Evolutionary conservation across 2,888 invertebrate species (phyloP).

Genomic region (Pelosia muscerda): DNA sequence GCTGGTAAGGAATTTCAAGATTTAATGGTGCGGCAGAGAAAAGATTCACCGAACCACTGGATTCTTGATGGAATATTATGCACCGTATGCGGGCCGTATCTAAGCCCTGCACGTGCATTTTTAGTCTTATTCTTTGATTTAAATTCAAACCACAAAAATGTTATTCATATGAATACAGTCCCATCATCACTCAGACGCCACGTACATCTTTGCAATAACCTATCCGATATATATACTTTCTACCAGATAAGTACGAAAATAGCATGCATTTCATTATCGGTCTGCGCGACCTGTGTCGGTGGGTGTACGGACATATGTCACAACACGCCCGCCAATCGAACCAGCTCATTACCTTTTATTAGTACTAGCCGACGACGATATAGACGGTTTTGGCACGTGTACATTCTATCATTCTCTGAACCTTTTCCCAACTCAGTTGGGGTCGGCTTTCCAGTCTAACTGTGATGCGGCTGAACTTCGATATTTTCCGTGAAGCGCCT

Average conservation of each 20-base stretch:
- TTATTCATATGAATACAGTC: slow-evolving; percentile 3
- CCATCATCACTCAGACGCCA: slow-evolving; percentile 32
- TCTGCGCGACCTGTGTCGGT: slow-evolving; percentile 33
- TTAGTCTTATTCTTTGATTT: not conserved
- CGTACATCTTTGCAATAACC: not conserved
- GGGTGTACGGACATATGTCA: slow-evolving; percentile 54
- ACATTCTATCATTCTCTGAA: no score
- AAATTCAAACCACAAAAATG: not conserved
- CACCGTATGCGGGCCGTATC: no score
- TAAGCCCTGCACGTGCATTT: no score
- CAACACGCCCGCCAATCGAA: slow-evolving; percentile 61
- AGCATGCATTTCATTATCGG: slow-evolving; percentile 37
- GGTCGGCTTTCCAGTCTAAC: no score
- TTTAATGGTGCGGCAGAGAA: no score
- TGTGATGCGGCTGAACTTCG: no score
- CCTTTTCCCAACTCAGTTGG: no score
- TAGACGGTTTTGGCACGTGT: slow-evolving; percentile 55
- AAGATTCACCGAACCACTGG: no score
- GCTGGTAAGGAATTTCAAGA: no score
- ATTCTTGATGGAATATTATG: no score
- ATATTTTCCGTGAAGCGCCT: no score
- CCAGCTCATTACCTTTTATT: slow-evolving; percentile 79
- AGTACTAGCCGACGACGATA: slow-evolving; percentile 58
- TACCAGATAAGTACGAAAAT: slow-evolving; percentile 20
- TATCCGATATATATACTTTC: not conserved